Evolutionary conservation across 2,797 vertebrate genomes (phyloP), one percentile per base, ranked within the genome.

Genomic region (Phalloptychus januarius): DNA sequence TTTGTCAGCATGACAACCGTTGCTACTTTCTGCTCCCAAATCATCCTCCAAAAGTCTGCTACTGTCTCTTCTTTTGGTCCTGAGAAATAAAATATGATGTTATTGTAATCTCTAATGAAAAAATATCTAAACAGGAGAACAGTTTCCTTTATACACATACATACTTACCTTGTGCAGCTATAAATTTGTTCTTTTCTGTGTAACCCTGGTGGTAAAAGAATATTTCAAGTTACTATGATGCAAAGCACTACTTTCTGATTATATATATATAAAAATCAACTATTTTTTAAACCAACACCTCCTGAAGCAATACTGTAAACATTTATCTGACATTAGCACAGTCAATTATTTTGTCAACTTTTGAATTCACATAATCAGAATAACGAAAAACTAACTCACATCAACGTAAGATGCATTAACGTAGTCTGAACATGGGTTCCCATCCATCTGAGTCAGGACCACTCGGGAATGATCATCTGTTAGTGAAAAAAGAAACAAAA

Each of bases 1-100:
- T 99, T 99, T 0, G 98, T 99, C 88, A 99, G 77, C 98, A 99
- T 99, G 83, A 99, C 98, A 1, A 99, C 94, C 0, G 97, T 95
- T 0, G 97, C 93, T 0, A 97, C 95, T 91, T 98, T 99, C 93
- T 98, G 98, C 86, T 99, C 98, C 98, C 98, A 99, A 72, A 99
- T 94, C 98, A 98, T 98, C 86, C 97, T 96, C 98, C 98, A 99
- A 93, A 97, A 99, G 79, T 99, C 98, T 7, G 96, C 96, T 0
- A 96, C 95, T 0, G 97, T 99, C 15, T 99, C 98, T 86, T 97
- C 97, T 81, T 99, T 99, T 5, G 98, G 98, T 50, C 98, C 98
- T 99, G 91, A 61, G 6, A 70, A 4, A 56, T 25, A 72, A 75
- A 79, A 70, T 23, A 50, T n/a, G n/a, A 20, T 15, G 6, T 25